phyloP scores from a whole-genome alignment of 2,888 invertebrate species.

The Aphidius colemani region DNA sequence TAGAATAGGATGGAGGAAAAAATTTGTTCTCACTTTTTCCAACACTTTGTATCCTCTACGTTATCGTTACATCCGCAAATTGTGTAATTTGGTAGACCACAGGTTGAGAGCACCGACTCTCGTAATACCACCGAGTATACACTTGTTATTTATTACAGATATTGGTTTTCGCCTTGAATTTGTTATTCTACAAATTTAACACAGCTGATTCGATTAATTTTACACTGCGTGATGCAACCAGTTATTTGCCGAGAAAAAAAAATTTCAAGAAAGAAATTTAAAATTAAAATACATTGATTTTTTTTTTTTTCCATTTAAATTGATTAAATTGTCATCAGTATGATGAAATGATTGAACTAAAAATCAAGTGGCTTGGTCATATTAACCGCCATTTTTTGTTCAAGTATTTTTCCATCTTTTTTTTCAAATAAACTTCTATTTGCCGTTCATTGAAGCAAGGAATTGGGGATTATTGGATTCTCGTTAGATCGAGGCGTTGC shows the following conservation, averaged over 20 bases:
- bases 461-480: slow-evolving; percentile 57
- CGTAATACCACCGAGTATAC: slow-evolving; percentile 6
- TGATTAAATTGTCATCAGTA: not conserved
- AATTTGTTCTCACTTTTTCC: slow-evolving; percentile 22
- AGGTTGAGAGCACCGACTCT: slow-evolving; percentile 16
- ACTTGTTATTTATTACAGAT: slow-evolving; percentile 46
- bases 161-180: slow-evolving; percentile 39
- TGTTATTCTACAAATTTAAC: no score
- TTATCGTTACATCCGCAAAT: slow-evolving; percentile 49
- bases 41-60: slow-evolving; percentile 28
- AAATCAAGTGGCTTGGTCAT: slow-evolving; percentile 10
- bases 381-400: slow-evolving; percentile 26
- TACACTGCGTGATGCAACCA: not conserved
- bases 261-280: no score
- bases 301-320: not conserved
- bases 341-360: not conserved
- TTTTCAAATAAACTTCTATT: slow-evolving; percentile 52
- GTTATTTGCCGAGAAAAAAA: no score
- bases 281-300: no score
- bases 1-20: slow-evolving; percentile 15
- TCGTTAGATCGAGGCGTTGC: slow-evolving; percentile 43
- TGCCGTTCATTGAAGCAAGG: slow-evolving; percentile 48
- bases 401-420: slow-evolving; percentile 4
- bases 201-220: no score
- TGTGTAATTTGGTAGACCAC: slow-evolving; percentile 45